A percentile compares a stretch with the other conserved stretches of the same genome.
These are phyloP conservation scores for Batillaria attramentaria DNA, from an alignment of 1,140 invertebrate genomes.

Conservation along the genomic window DNA sequence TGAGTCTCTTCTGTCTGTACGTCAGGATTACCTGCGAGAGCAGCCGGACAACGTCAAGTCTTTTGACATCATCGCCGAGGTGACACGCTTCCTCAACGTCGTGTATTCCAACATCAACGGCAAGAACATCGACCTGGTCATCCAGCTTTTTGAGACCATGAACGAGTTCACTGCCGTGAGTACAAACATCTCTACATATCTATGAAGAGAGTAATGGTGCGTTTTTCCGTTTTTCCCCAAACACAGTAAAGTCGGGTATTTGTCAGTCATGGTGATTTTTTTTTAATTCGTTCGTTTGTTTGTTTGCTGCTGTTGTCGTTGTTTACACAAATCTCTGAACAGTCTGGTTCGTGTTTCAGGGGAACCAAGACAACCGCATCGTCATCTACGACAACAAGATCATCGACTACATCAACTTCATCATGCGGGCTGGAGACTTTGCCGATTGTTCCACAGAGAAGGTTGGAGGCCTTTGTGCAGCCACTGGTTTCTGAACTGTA, in stretches of 20 bases:
- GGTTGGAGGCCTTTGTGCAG: constrained; percentile 54
- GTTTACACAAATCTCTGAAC: too few relatives aligned
- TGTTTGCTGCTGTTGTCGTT: too few relatives aligned
- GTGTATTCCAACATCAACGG: constrained; percentile 71
- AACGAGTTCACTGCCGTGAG: constrained; percentile 72
- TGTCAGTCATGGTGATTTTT: too few relatives aligned
- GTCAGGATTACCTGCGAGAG: constrained; percentile 70
- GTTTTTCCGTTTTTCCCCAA: too few relatives aligned
- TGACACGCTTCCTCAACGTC: constrained; percentile 68
- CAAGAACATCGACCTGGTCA: constrained; percentile 69
- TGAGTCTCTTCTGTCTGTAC: too few relatives aligned
- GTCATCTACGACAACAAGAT: constrained; percentile 72
- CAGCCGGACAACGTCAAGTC: constrained; percentile 73
- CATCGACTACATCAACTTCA: constrained; percentile 73
- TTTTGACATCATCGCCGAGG: constrained; percentile 71
- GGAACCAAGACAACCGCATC: constrained; percentile 70
- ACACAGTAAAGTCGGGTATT: too few relatives aligned
- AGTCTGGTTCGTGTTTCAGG: constrained; percentile 51
- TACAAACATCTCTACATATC: constrained; percentile 28
- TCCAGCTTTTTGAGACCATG: constrained; percentile 70
- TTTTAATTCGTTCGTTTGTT: too few relatives aligned
- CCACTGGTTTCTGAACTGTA: too few relatives aligned
- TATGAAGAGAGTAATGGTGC: too few relatives aligned
- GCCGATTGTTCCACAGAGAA: constrained; percentile 66
- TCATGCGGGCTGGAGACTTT: constrained; percentile 69